Base-by-base conservation (phyloP, 1,140 invertebrate species). In the Catajapyx aquilonaris region DNA sequence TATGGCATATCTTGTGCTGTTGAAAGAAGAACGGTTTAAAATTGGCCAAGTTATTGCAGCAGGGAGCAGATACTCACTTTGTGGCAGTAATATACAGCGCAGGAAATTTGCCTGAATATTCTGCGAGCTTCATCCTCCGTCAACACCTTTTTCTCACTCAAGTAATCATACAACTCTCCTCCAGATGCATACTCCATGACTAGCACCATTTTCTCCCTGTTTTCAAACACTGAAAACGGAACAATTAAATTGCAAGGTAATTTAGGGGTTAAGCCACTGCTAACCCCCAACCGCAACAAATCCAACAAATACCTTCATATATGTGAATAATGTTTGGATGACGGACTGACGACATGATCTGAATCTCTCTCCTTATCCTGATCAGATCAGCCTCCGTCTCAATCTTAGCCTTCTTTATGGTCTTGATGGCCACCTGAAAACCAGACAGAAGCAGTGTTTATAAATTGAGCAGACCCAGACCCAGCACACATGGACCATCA, bases 151-250 rank as follows among this genome's bases (percentile, higher is more conserved):
- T 77, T 69, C 52, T 90, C 83, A 51, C 85, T 93, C 35, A 98
- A 70, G 61, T 94, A 97, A 61, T 98, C 94, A 51, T 97, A 99
- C 1, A 99, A 64, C 62, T 99, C 94, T 41, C 94, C 94, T 33
- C 93, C 93, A 39, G 83, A 81, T 33, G 93, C 94, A 57, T 95
- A 97, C 61, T 99, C 94, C 93, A 98, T 97, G 5, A 98, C 93
- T 33, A 98, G 65, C 40, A 97, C 91, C 71, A 97, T 97, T 65
- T 95, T 94, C 58, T 96, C 90, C 48, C 83, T 76, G 62, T 95
- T 96, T 66, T 97, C 91, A 65, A 96, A 96, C 44, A 97, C 91
- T 95, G 57, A 41, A 34, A 51, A 23, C 33, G 22, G 19, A 31
- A 35, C n/a, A 28, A 35, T 32, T 17, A 17, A 38, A n/a, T 15